Conservation (phyloP, 2,888 invertebrate species). For the Aquatica leii region DNA sequence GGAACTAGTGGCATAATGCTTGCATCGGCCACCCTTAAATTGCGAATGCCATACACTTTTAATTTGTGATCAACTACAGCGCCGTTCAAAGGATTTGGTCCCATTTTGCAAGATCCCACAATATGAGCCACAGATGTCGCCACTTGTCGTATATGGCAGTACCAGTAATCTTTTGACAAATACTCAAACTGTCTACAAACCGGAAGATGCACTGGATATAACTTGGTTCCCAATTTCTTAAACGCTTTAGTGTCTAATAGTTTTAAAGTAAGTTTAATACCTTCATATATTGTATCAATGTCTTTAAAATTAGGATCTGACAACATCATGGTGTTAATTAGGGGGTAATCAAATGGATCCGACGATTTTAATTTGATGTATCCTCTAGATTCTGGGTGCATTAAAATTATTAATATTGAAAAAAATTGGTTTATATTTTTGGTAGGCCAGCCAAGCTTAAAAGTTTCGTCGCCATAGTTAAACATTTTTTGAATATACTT, state of each 20-base stretch:
- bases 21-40: conserved; percentile 73
- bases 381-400: conserved; percentile 34
- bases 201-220: background rate
- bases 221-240: background rate
- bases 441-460: too few species aligned
- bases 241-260: background rate
- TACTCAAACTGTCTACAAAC: conserved; percentile 63
- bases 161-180: conserved; percentile 72
- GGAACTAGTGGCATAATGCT: conserved; percentile 73
- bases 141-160: conserved; percentile 68
- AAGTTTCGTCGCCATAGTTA: too few species aligned
- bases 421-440: conserved; percentile 27
- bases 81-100: conserved; percentile 64
- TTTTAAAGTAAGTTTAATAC: background rate
- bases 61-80: conserved; percentile 35
- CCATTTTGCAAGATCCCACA: conserved; percentile 74
- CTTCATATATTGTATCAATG: background rate
- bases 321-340: background rate
- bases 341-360: background rate
- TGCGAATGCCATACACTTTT: conserved; percentile 68
- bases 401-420: conserved; percentile 24
- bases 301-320: background rate
- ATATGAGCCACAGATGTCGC: conserved; percentile 74
- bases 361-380: background rate
- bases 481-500: too few species aligned